A percentile compares a stretch with the other conserved stretches of the same genome.
phyloP scores from a whole-genome alignment of 2,888 invertebrate species.

The Sympetrum striolatum region DNA sequence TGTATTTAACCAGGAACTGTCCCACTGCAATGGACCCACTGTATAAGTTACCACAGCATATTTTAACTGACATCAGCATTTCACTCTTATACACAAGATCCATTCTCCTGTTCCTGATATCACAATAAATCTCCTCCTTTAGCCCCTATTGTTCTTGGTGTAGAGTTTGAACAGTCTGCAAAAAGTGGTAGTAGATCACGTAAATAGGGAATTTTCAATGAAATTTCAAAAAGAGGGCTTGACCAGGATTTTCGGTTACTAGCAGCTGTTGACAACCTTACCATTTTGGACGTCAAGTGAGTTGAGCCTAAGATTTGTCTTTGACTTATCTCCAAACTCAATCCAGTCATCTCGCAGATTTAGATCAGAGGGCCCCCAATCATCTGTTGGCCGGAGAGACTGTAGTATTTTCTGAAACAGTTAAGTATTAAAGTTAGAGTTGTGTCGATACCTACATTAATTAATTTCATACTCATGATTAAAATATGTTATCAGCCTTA shows the following conservation, averaged over 20 bases:
- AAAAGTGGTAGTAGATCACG: background rate
- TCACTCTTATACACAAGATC: constrained; percentile 13
- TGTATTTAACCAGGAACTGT: constrained; percentile 39
- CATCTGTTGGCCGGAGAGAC: constrained; percentile 56
- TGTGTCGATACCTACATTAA: background rate
- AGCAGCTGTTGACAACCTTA: background rate
- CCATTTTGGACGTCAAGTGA: constrained; percentile 24
- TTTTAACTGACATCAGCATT: constrained; percentile 10
- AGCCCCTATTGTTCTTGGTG: constrained; percentile 41
- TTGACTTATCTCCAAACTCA: constrained; percentile 30
- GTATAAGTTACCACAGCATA: constrained; percentile 15
- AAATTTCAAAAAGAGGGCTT: background rate
- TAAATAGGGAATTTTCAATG: background rate
- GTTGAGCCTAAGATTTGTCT: constrained; percentile 30
- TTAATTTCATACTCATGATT: background rate
- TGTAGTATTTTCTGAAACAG: constrained; percentile 55
- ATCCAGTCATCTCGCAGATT: constrained; percentile 42
- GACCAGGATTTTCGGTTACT: background rate
- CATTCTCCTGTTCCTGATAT: constrained; percentile 30
- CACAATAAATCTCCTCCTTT: constrained; percentile 44
- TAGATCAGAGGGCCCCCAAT: constrained; percentile 70
- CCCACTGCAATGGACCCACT: constrained; percentile 32
- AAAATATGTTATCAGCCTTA: no score
- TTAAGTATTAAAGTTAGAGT: no score
- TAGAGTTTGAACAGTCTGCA: constrained; percentile 44